phyloP scores from a whole-genome alignment of 2,113 vertebrate species.

The Poicephalus meyeri region DNA sequence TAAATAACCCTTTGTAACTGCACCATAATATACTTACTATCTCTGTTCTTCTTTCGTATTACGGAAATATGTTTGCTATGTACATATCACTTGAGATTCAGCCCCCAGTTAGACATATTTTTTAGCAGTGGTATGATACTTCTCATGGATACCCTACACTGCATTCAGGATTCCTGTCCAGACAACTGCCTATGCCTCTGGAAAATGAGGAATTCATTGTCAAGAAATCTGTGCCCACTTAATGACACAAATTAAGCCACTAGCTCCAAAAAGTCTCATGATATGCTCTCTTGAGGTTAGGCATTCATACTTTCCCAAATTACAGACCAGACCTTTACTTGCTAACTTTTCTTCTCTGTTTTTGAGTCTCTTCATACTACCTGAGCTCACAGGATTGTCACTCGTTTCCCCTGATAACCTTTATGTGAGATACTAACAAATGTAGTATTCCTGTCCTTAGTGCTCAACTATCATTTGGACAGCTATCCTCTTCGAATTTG shows the following conservation, averaged over 20 bases:
- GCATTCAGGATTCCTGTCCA: not conserved
- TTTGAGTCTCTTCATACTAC: not conserved
- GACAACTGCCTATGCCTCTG: not conserved
- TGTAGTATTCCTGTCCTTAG: not conserved
- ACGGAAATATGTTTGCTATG: not conserved
- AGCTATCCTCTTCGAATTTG: not conserved
- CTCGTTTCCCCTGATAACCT: not conserved
- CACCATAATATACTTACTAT: not conserved
- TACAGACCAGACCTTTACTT: not conserved
- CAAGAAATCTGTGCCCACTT: not conserved
- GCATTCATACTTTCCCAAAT: not conserved
- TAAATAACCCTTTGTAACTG: not conserved
- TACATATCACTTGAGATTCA: not conserved
- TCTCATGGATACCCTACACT: not conserved
- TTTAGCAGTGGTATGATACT: not conserved
- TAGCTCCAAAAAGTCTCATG: not conserved
- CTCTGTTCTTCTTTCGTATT: not conserved
- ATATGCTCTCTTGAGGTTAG: not conserved
- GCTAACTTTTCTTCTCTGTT: not conserved
- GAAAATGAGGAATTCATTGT: not conserved
- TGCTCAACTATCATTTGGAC: not conserved
- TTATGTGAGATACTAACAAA: not conserved
- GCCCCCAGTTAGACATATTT: not conserved
- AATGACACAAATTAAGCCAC: not conserved
- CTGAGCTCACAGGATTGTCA: not conserved